Evolutionary conservation across 2,888 invertebrate species (phyloP), one percentile per base, ranked within the genome.

Genomic region (Cheilosia pagana): DNA sequence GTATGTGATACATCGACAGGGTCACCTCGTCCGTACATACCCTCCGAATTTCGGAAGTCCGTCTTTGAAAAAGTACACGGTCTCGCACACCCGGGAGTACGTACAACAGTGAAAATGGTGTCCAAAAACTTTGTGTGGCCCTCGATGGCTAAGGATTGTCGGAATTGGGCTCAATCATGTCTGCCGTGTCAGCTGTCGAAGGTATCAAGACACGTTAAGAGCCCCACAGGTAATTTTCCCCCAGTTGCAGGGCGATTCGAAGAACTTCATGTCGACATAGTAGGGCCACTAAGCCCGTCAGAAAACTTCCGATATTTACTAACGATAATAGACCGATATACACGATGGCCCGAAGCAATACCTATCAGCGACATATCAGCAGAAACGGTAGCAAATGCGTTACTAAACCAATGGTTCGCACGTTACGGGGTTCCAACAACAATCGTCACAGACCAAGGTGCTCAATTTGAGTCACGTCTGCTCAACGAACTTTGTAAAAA

Each of bases 361-460:
- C 23, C n/a, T 52, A 25, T 23, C 10, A 12, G 23, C 23, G 50
- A 52, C 89, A 72, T 90, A 90, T 87, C 70, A 75, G 82, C 81
- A 67, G 68, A 41, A 41, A 41, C 41, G 5, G 41, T 41, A 0
- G 41, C 41, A 41, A 41, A 41, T 41, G 41, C 41, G 6, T 41
- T n/a, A 6, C 41, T 65, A 14, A 67, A 41, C 28, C 16, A 21
- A 1, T 59, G 67, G 50, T 41, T 41, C 14, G 23, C 76, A 19
- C 43, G 72, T 14, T 86, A 76, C 62, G 76, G 86, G 8, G 28
- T 62, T 45, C 71, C 86, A 7, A 14, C 41, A 1, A 71, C 35
- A 4, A 90, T 90, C 5, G 90, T 90, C 10, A 89, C 90, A n/a
- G 90, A 91, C 87, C 89, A 89, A 85, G 90, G 91, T 28, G 68